Conservation (phyloP, 2,888 invertebrate genomes). For the Baronia brevicornis region DNA sequence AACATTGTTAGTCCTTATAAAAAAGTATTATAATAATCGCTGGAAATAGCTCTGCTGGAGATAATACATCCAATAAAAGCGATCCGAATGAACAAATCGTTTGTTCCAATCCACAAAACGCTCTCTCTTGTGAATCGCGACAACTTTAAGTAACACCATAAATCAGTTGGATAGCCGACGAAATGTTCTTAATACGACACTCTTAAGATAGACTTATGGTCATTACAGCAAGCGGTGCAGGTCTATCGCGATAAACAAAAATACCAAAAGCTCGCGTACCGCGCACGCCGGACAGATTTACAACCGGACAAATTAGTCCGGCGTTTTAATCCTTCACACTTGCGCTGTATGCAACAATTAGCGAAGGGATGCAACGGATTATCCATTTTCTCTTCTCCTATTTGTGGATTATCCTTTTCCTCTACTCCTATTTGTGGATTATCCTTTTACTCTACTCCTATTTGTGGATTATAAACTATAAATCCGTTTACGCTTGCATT, state of each 20-base stretch:
- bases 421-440: not conserved
- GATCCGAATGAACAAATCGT: conserved; percentile 9
- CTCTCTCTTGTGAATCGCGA: conserved; percentile 11
- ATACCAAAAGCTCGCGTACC: conserved; percentile 1
- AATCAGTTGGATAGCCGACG: conserved; percentile 28
- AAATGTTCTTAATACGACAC: conserved; percentile 30
- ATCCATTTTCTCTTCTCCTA: too few species aligned
- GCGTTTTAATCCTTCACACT: conserved; percentile 1
- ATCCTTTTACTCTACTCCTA: too few species aligned
- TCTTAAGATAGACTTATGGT: conserved; percentile 26
- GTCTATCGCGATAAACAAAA: conserved; percentile 6
- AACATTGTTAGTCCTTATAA: too few species aligned
- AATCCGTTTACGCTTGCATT: too few species aligned
- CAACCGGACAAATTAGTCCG: conserved; percentile 7
- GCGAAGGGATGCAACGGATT: not conserved
- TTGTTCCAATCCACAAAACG: conserved; percentile 10
- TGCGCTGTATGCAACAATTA: not conserved
- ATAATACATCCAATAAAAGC: conserved; percentile 12
- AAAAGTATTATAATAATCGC: too few species aligned
- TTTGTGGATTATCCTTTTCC: conserved; percentile 1
- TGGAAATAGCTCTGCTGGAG: too few species aligned
- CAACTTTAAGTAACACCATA: conserved; percentile 22
- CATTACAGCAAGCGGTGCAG: conserved; percentile 14
- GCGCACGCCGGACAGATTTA: conserved; percentile 2
- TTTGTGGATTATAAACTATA: conserved; percentile 1